A percentile compares a stretch with the other conserved stretches of the same genome.
Evolutionary conservation across 2,113 vertebrate species (phyloP).

Genomic region (Otis tarda): DNA sequence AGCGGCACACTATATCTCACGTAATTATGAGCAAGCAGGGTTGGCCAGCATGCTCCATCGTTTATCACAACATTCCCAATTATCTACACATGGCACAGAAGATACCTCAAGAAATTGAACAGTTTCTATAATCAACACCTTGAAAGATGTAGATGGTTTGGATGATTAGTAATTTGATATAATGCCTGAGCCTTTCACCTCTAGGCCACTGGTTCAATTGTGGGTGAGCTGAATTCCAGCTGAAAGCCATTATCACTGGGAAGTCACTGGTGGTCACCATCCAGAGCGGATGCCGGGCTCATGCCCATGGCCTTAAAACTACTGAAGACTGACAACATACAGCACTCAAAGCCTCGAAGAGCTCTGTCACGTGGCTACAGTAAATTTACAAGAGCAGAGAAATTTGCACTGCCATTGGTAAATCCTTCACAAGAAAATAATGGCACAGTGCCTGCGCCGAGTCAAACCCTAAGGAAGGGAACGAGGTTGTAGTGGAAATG

Average conservation of each 20-base stretch:
- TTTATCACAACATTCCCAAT: conserved; percentile 21
- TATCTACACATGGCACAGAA: neutral
- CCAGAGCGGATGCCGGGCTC: neutral
- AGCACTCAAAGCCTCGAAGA: neutral
- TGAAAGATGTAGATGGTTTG: conserved; percentile 25
- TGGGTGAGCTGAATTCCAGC: conserved; percentile 37
- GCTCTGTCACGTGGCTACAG: neutral
- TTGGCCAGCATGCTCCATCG: neutral
- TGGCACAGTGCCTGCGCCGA: rapidly evolving
- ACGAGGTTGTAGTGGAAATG: neutral
- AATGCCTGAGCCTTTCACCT: conserved; percentile 6
- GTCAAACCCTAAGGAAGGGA: neutral
- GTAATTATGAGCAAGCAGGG: neutral
- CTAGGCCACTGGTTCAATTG: conserved; percentile 36
- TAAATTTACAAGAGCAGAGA: neutral
- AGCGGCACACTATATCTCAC: neutral
- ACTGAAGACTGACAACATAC: neutral
- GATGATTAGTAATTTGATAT: conserved; percentile 3
- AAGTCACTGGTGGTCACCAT: neutral
- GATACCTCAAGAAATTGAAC: conserved; percentile 5
- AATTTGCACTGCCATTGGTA: neutral
- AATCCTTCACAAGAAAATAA: neutral
- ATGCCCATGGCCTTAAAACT: neutral
- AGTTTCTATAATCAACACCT: conserved; percentile 17
- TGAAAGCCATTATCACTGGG: neutral